Evolutionary conservation across 2,113 vertebrate genomes (phyloP), one percentile per base, ranked within the genome.

Genomic region (Semicossyphus pulcher): DNA sequence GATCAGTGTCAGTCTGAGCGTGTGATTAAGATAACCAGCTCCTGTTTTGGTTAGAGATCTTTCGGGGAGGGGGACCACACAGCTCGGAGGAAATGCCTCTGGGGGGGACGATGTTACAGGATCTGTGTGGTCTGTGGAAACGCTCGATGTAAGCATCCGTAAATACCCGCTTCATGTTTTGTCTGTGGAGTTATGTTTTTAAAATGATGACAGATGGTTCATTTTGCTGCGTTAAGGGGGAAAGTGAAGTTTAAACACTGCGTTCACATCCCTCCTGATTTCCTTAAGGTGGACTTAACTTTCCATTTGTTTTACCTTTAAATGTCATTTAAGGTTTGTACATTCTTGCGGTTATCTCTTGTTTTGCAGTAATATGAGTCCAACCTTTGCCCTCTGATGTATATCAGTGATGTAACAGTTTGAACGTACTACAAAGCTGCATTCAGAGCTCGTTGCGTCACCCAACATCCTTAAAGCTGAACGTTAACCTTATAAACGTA

Each of bases 11-110:
- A 36, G 49, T 67, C 48, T 59, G 39, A 26, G 31, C 36, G 82
- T 7, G 3, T 60, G 47, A 72, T 32, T 53, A 34, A 31, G 44
- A 47, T 74, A 66, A 72, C 77, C 42, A 74, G 52, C 23, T 4
- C 26, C 18, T 74, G 80, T 78, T 81, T 71, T 31, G 47, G 37
- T 83, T 51, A 21, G 16, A 67, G 39, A 71, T 72, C 70, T 51
- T 52, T 15, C 14, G 31, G 45, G 32, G 15, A 14, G 21, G 49
- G 37, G 49, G 86, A 85, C 87, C 82, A 85, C 87, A 85, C 79
- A 89, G 63, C 34, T 51, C 5, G n/a, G 36, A 65, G 58, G 51
- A 76, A 76, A 45, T 29, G 29, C 34, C 57, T 71, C 25, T 7
- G 8, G 41, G 57, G 60, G 47, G 41, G 25, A 20, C 59, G 36